Evolutionary conservation across 2,888 invertebrate species (phyloP).

Genomic region (Argyresthia goedartella): DNA sequence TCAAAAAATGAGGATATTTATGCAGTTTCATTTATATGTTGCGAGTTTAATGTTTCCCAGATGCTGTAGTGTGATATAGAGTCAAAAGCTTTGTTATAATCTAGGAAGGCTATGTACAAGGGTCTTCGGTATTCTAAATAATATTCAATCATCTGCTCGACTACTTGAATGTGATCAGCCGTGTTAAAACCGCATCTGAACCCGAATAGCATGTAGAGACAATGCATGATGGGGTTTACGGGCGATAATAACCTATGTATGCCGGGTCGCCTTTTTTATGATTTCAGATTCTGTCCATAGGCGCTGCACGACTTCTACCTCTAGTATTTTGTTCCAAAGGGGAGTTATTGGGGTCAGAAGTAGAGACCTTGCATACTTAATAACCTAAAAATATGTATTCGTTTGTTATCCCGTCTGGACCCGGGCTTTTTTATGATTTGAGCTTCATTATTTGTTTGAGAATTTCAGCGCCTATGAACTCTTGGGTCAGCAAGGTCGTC

Average conservation of each 20-base stretch:
- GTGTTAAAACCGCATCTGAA: conserved; percentile 9
- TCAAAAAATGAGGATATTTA: too few relatives aligned
- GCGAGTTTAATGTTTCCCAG: not conserved
- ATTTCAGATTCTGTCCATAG: conserved; percentile 2
- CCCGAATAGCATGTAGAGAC: conserved; percentile 8
- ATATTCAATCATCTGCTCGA: conserved; percentile 9
- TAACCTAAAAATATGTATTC: too few relatives aligned
- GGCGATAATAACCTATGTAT: conserved; percentile 8
- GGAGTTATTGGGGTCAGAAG: not conserved
- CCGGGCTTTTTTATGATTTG: conserved; percentile 2
- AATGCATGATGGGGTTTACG: conserved; percentile 5
- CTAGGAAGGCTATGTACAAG: not conserved
- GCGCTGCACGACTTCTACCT: not conserved
- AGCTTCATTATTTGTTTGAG: too few relatives aligned
- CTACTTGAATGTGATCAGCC: conserved; percentile 9
- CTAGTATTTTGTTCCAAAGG: not conserved
- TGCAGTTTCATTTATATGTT: too few relatives aligned
- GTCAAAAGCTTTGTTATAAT: not conserved
- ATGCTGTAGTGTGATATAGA: not conserved
- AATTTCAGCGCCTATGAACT: too few relatives aligned
- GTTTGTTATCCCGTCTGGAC: conserved; percentile 1
- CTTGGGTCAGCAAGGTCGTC: too few relatives aligned
- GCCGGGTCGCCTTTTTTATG: conserved; percentile 10
- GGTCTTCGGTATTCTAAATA: conserved; percentile 7
- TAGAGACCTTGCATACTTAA: not conserved